A percentile compares a stretch with the other conserved stretches of the same genome.
These are phyloP conservation scores for Lepeophtheirus salmonis DNA, from an alignment of 1,140 invertebrate genomes.

Conservation along the genomic window DNA sequence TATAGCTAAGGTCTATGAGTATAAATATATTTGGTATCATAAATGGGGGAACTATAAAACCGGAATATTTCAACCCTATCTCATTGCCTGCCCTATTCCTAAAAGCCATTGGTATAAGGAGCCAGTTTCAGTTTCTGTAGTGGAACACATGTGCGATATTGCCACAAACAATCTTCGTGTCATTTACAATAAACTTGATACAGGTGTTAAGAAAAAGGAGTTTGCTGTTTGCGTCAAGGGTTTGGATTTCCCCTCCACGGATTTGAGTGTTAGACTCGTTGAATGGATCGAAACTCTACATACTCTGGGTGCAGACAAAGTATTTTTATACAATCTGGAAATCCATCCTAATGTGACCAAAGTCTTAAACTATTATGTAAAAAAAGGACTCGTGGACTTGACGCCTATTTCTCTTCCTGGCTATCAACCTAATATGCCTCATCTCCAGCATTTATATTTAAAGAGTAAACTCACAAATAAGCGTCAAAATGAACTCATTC, in stretches of 20 bases:
- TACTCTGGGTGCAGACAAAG: constrained; percentile 69
- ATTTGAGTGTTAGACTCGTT: constrained; percentile 66
- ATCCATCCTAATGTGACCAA: constrained; percentile 78
- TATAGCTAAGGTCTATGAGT: constrained; percentile 53
- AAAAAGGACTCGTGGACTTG: constrained; percentile 51
- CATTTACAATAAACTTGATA: constrained; percentile 48
- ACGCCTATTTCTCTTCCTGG: constrained; percentile 73
- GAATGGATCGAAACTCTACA: constrained; percentile 82
- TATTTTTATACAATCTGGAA: constrained; percentile 76
- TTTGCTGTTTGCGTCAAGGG: constrained; percentile 89
- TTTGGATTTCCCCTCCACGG: constrained; percentile 75
- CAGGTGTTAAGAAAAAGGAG: constrained; percentile 39
- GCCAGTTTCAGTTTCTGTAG: constrained; percentile 64
- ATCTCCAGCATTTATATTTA: constrained; percentile 67
- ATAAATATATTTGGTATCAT: constrained; percentile 81
- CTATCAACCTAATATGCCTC: constrained; percentile 68
- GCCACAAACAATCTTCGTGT: constrained; percentile 69
- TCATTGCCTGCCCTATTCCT: constrained; percentile 66
- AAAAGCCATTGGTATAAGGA: constrained; percentile 30
- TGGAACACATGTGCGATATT: constrained; percentile 60
- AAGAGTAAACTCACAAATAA: constrained; percentile 64
- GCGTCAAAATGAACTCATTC: constrained; percentile 80
- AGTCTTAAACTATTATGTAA: constrained; percentile 58
- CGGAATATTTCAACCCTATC: constrained; percentile 70
- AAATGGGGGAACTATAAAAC: constrained; percentile 88